Percentiles rank a stretch among this genome's conserved stretches.
These are phyloP conservation scores for Tilapia sparmanii DNA, from an alignment of 2,113 vertebrate genomes.

Conservation along the genomic window DNA sequence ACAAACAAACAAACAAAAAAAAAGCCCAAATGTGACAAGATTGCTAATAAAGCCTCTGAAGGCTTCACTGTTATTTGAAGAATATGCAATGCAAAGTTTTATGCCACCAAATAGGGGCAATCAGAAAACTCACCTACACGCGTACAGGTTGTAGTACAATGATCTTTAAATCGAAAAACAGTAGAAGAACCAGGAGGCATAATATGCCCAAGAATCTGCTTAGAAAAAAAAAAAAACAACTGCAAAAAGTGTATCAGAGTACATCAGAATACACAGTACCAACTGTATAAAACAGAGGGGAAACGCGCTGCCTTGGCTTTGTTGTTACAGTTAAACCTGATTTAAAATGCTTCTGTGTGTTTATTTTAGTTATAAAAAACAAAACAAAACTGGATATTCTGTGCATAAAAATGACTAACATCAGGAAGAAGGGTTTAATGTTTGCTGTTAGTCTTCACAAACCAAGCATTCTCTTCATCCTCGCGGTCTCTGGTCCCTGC, in stretches of 20 bases:
- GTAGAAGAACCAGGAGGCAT: neutral
- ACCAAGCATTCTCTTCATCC: slow-evolving; percentile 38
- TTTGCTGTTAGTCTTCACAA: slow-evolving; percentile 38
- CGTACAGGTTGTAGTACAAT: neutral
- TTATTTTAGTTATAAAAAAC: slow-evolving; percentile 41
- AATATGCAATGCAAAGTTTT: neutral
- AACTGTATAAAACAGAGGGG: slow-evolving; percentile 36
- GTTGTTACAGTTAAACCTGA: slow-evolving; percentile 52
- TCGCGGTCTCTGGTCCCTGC: slow-evolving; percentile 40
- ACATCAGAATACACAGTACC: slow-evolving; percentile 19
- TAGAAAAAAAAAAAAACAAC: neutral
- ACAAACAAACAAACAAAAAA: neutral
- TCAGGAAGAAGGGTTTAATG: slow-evolving; percentile 1
- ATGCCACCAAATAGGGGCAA: neutral
- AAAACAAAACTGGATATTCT: slow-evolving; percentile 30
- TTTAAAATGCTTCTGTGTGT: slow-evolving; percentile 32
- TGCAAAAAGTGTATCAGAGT: slow-evolving; percentile 14
- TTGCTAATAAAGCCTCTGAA: neutral
- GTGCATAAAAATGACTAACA: slow-evolving; percentile 62
- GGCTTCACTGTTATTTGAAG: neutral
- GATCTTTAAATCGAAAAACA: neutral
- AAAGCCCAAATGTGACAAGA: neutral
- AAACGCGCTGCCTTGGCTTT: slow-evolving; percentile 41
- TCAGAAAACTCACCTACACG: neutral
- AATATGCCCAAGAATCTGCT: neutral